A percentile compares a stretch with the other conserved stretches of the same genome.
These are phyloP conservation scores for Myiothlypis chrysogaster DNA, from an alignment of 2,797 vertebrate species.

Conservation along the genomic window DNA sequence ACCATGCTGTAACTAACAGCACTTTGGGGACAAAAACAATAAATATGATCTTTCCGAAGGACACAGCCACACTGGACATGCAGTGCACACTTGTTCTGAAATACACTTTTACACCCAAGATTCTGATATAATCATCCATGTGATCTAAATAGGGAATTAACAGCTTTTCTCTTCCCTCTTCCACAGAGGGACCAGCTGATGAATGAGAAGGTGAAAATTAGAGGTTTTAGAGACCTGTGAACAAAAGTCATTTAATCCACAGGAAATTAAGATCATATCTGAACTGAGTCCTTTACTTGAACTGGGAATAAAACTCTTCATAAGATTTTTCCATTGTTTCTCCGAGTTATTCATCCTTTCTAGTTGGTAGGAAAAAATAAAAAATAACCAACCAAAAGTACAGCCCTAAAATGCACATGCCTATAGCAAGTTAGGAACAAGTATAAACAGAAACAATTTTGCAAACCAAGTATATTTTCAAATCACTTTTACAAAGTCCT, in stretches of 20 bases:
- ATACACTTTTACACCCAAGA: background rate
- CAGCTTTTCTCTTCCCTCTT: background rate
- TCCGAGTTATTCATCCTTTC: background rate
- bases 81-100: background rate
- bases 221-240: background rate
- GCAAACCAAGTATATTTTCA: background rate
- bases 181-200: background rate
- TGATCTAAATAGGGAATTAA: background rate
- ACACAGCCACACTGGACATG: rapidly evolving
- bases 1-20: background rate
- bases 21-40: background rate
- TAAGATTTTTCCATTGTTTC: background rate
- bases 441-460: background rate
- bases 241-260: background rate
- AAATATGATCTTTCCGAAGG: background rate
- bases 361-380: background rate
- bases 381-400: background rate
- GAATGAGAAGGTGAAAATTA: background rate
- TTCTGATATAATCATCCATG: background rate
- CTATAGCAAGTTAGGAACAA: background rate
- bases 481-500: background rate
- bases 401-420: background rate
- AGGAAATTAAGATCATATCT: background rate
- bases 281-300: background rate
- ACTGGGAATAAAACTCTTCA: background rate